Evolutionary conservation across 2,888 invertebrate genomes (phyloP), one percentile per base, ranked within the genome.

Genomic region (Acleris emargana): DNA sequence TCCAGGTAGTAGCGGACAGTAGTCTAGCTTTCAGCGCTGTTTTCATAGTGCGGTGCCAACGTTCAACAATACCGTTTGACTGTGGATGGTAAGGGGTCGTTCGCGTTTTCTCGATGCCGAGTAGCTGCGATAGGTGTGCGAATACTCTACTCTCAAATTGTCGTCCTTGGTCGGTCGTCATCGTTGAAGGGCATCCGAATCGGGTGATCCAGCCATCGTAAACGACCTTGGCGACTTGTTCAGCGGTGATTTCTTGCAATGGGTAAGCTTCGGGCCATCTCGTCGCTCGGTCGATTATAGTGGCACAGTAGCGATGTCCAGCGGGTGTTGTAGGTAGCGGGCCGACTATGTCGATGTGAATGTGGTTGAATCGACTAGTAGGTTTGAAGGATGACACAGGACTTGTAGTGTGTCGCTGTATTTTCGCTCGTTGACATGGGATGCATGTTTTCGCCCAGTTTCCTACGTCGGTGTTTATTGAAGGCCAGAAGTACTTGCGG

Each of bases 241-340:
- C 55, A 0, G 55, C 55, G 7, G 55, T 55, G 1, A 55, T 55
- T 16, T 55, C 55, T 1, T 6, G n/a, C 2, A 55, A 5, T 16
- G 55, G 42, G 22, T 16, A 22, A 5, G 55, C 55, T 43, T 55
- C 55, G 16, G 55, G 55, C 55, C 55, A 55, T 22, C 43, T 11
- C 6, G 55, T 55, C 9, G 55, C 55, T 2, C 55, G 42, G 43
- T 55, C 55, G 43, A 55, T 52, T 17, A 52, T 52, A 1, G 52
- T 52, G 2, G 32, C 17, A 3, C 16, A n/a, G 28, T 32, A 52
- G 4, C 55, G 55, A 7, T 55, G n/a, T 1, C 55, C 55, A 42
- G 16, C 22, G 43, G 22, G 4, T 16, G 55, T 2, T 13, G 20
- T 43, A 22, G 20, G 20, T 20, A 55, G 55, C 16, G 55, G 55